phyloP scores from a whole-genome alignment of 2,113 vertebrate genomes.

The Istiophorus platypterus region DNA sequence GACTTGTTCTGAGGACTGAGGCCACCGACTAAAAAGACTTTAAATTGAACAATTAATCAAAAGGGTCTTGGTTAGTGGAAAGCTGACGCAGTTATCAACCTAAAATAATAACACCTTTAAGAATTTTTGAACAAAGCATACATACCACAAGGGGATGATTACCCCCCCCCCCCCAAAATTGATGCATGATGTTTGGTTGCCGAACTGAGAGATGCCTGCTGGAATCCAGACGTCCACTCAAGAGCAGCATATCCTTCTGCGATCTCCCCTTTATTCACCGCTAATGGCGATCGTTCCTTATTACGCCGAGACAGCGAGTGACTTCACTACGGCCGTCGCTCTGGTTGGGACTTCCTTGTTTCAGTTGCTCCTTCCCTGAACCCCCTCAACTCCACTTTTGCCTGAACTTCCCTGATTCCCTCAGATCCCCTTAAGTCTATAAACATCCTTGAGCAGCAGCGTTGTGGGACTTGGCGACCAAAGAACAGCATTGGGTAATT shows the following conservation, averaged over 20 bases:
- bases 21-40: background rate
- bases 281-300: constrained; percentile 72
- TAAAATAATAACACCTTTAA: background rate
- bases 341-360: constrained; percentile 39
- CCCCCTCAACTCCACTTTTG: too few species aligned
- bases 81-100: background rate
- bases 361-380: background rate
- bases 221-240: constrained; percentile 20
- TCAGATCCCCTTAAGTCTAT: constrained; percentile 46
- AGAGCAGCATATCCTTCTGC: constrained; percentile 33
- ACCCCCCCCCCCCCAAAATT: background rate
- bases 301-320: constrained; percentile 46
- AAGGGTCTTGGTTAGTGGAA: background rate
- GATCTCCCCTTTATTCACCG: constrained; percentile 54
- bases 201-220: constrained; percentile 1
- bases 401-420: background rate
- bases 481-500: constrained; percentile 1
- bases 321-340: constrained; percentile 42
- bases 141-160: background rate
- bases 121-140: background rate
- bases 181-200: background rate
- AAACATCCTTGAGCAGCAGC: constrained; percentile 56
- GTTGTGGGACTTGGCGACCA: constrained; percentile 21
- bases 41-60: background rate
- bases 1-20: too few species aligned